Conservation (phyloP, 2,113 vertebrate species). For the Spermophilus dauricus region DNA sequence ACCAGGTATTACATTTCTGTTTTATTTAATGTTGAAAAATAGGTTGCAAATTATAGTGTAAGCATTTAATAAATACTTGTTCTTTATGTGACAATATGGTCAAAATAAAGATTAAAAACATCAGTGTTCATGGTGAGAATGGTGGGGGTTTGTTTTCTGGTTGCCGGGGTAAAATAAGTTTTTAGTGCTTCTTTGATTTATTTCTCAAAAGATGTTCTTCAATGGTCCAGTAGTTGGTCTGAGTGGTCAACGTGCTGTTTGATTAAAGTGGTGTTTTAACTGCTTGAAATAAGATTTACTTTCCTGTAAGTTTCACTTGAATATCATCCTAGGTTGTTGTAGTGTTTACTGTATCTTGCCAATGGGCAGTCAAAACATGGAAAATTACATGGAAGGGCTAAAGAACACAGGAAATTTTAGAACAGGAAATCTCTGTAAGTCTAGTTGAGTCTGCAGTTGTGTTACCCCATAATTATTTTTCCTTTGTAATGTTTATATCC, state of each 20-base stretch:
- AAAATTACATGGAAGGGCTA: slow-evolving; percentile 68
- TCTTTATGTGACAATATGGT: not conserved
- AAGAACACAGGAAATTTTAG: slow-evolving; percentile 65
- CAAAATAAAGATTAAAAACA: not conserved
- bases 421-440: slow-evolving; percentile 72
- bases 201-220: not conserved
- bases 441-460: slow-evolving; percentile 59
- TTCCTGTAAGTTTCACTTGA: slow-evolving; percentile 48
- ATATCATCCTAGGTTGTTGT: slow-evolving; percentile 27
- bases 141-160: not conserved
- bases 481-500: slow-evolving; percentile 76
- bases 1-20: not conserved
- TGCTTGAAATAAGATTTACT: slow-evolving; percentile 40
- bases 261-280: slow-evolving; percentile 53
- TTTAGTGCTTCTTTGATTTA: not conserved
- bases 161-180: not conserved
- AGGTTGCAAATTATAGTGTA: not conserved
- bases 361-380: slow-evolving; percentile 62
- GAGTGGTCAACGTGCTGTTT: not conserved
- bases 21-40: slow-evolving; percentile 35
- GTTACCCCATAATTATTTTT: slow-evolving; percentile 66
- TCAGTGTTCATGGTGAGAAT: not conserved
- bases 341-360: slow-evolving; percentile 54
- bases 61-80: not conserved
- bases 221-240: not conserved